Evolutionary conservation across 1,140 invertebrate genomes (phyloP).

Genomic region (Listronotus bonariensis): DNA sequence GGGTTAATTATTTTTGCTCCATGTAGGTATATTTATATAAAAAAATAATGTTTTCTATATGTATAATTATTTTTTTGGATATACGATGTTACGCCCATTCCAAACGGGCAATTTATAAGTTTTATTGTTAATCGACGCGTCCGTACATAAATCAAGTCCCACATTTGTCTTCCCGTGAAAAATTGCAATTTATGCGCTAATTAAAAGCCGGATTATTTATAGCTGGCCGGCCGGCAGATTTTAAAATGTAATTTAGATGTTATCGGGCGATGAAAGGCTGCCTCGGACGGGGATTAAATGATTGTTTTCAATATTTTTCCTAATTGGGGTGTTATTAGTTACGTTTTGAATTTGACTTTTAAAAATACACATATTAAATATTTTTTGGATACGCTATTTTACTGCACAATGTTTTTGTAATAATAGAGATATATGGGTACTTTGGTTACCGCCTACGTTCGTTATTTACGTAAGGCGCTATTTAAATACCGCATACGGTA

Average conservation of each 20-base stretch:
- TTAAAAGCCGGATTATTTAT: slow-evolving; percentile 36
- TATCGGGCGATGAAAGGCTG: slow-evolving; percentile 35
- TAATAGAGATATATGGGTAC: no score
- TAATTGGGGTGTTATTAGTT: slow-evolving; percentile 19
- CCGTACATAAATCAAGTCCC: slow-evolving; percentile 28
- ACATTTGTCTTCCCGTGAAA: slow-evolving; percentile 31
- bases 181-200: slow-evolving; percentile 37
- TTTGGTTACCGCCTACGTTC: no score
- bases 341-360: background rate
- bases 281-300: slow-evolving; percentile 27
- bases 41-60: no score
- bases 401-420: no score
- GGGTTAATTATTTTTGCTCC: no score
- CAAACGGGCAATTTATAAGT: slow-evolving; percentile 20
- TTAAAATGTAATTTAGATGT: slow-evolving; percentile 37
- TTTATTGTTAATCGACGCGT: slow-evolving; percentile 24
- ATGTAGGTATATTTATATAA: no score
- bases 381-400: no score
- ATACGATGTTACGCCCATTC: background rate
- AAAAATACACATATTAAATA: background rate
- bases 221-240: slow-evolving; percentile 20
- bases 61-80: background rate
- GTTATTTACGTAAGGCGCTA: no score
- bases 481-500: no score
- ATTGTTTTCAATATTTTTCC: slow-evolving; percentile 29